Base-by-base conservation (phyloP, 92 coral and sea anemone genomes). In the Porites evermanni region DNA sequence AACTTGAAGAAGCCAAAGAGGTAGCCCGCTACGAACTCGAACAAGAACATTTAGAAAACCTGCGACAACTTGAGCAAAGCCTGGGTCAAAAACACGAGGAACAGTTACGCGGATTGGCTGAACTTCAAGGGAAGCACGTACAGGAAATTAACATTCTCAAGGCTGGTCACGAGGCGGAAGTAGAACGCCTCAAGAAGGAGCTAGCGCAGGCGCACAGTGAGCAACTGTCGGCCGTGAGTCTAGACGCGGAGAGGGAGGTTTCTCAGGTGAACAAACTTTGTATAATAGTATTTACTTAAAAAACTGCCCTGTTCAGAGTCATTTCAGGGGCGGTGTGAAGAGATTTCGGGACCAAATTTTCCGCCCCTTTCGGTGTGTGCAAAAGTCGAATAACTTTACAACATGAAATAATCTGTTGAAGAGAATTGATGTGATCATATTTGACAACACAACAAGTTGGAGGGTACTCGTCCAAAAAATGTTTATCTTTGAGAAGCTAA, bases 1-100 rank as follows among this genome's bases (percentile, higher is more conserved):
- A 95, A 82, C 87, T 97, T 29, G 94, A 95, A 83, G 93, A 95
- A 91, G 98, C 99, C 12, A 94, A 93, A 72, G 99, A 97, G 76
- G 88, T 93, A 6, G 99, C 98, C 5, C 95, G 96, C 11, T 91
- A 91, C 65, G 98, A 93, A 70, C 89, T 97, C 2, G 99, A 97
- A 75, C 95, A 95, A 83, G 99, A 95, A 86, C 99, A 97, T 52
- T 77, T 97, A 21, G 97, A 97, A 69, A 97, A 91, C 90, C 83
- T 97, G 67, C 93, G 94, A 63, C 95, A 93, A 53, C 96, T 97
- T 7, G 99, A 97, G 86, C 75, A 86, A 13, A 89, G 84, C 80
- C 93, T 97, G 76, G 97, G 84, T 32, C 90, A 91, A 75, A 95
- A 93, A 74, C 99, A 97, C 87, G 92, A 89, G 29, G 97, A 89